Evolutionary conservation across 2,797 vertebrate genomes (phyloP), one percentile per base, ranked within the genome.

Genomic region (Clarias laeviceps): DNA sequence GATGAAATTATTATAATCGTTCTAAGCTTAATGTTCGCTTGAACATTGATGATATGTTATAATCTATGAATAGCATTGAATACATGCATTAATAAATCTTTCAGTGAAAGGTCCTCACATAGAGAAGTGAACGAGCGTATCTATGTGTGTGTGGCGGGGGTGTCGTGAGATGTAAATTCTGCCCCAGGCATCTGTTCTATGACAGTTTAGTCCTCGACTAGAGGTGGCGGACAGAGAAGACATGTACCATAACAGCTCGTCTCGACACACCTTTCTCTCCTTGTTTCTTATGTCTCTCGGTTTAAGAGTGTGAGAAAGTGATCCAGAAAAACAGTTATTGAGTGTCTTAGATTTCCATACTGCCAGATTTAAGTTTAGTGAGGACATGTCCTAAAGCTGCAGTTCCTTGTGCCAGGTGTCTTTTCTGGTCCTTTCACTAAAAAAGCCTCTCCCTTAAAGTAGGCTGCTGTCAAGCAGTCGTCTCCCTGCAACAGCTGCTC

Each of bases 401-500:
- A 72, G 84, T 22, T 85, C 40, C 20, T 50, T 24, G 24, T 40
- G 14, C 34, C 74, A 56, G 29, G 37, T 65, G 62, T 37, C 78
- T 82, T 12, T n/a, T 85, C 62, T 54, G 24, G 50, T 74, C 54
- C 34, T 50, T 82, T 40, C 27, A 65, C 61, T 85, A 87, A 88
- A 50, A 40, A 89, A 87, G 57, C 56, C 12, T 14, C 64, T 88
- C 85, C 74, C 85, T 87, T 57, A 61, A 50, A 82, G 68, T 61
- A 34, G 82, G 80, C 83, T 88, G 56, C 85, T 88, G 79, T 80
- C 62, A 86, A 87, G 76, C 87, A 84, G 80, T 78, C 91, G 80
- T 89, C 62, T 92, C 82, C 32, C 85, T 79, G 34, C 80, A 91
- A 87, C 90, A 90, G 90, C 87, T 88, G 89, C 84, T 88, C 56